A percentile compares a stretch with the other conserved stretches of the same genome.
Conservation (phyloP, 1,140 invertebrate species). For the Globodera rostochiensis region DNA sequence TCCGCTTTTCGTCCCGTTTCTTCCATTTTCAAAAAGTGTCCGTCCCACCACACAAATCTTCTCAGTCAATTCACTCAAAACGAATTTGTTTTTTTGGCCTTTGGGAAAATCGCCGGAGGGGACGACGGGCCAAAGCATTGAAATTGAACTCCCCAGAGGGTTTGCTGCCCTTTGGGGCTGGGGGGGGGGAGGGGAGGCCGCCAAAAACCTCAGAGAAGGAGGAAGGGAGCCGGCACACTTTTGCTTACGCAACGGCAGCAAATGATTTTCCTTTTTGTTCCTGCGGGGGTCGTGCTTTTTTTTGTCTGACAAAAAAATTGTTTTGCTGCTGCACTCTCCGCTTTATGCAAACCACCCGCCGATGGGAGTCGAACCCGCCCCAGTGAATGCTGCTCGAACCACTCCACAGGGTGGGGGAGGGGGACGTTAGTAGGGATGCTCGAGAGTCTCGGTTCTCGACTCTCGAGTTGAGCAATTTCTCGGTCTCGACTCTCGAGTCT, state of each 20-base stretch:
- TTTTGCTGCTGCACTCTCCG: too few species aligned
- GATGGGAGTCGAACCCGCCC: too few species aligned
- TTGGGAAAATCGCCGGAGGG: neutral
- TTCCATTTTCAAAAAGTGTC: neutral
- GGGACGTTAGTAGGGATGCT: too few species aligned
- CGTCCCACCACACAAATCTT: neutral
- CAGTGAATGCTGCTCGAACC: too few species aligned
- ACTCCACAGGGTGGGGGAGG: too few species aligned
- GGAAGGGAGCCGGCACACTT: too few species aligned
- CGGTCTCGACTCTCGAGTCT: too few species aligned
- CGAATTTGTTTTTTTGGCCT: conserved; percentile 4
- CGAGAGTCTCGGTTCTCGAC: too few species aligned
- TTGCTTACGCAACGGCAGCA: neutral
- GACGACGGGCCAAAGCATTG: conserved; percentile 7
- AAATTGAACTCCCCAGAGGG: conserved; percentile 18
- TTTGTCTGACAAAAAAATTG: too few species aligned
- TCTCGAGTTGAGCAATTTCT: too few species aligned
- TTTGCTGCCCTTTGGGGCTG: neutral
- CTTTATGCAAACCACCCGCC: too few species aligned
- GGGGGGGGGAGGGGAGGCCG: neutral
- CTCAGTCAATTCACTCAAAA: neutral
- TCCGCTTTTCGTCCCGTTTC: too few species aligned
- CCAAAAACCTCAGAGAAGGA: neutral
- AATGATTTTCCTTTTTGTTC: neutral
- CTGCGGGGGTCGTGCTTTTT: neutral